Evolutionary conservation across 2,888 invertebrate genomes (phyloP).

Genomic region (Lasioglossum figueresi): DNA sequence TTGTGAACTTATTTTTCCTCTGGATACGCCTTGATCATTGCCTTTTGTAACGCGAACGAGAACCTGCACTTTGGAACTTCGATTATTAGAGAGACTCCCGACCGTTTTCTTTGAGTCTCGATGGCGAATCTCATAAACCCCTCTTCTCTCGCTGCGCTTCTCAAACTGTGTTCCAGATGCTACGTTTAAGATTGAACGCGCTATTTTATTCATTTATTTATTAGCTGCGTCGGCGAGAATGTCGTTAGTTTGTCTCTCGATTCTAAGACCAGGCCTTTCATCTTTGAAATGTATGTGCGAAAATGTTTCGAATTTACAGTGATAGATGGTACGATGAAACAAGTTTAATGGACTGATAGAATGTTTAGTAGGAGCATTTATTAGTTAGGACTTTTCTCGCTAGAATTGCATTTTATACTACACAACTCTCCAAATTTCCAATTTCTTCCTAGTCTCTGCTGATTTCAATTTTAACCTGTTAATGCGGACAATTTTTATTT

Average conservation of each 20-base stretch:
- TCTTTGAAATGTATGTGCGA: background rate
- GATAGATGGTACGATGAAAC: background rate
- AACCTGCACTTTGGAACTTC: slow-evolving; percentile 17
- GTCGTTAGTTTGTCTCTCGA: background rate
- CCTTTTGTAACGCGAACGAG: background rate
- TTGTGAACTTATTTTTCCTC: background rate
- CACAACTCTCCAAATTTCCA: background rate
- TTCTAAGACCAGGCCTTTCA: background rate
- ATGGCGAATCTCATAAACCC: background rate
- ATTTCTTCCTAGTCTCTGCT: background rate
- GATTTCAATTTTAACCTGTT: background rate
- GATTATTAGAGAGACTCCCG: slow-evolving; percentile 19
- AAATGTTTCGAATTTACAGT: background rate
- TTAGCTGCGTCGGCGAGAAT: background rate
- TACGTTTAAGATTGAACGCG: background rate
- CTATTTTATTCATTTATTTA: background rate
- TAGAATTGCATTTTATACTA: background rate
- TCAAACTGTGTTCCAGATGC: background rate
- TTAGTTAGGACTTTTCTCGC: background rate
- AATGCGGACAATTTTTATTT: too few relatives aligned
- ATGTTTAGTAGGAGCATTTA: background rate
- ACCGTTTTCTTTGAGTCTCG: slow-evolving; percentile 10
- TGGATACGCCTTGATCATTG: background rate
- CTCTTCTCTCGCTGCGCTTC: background rate
- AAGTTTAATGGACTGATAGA: background rate